Percentiles rank a stretch among this genome's conserved stretches.
Evolutionary conservation across 2,888 invertebrate genomes (phyloP).

Genomic region (Eristalis pertinax): DNA sequence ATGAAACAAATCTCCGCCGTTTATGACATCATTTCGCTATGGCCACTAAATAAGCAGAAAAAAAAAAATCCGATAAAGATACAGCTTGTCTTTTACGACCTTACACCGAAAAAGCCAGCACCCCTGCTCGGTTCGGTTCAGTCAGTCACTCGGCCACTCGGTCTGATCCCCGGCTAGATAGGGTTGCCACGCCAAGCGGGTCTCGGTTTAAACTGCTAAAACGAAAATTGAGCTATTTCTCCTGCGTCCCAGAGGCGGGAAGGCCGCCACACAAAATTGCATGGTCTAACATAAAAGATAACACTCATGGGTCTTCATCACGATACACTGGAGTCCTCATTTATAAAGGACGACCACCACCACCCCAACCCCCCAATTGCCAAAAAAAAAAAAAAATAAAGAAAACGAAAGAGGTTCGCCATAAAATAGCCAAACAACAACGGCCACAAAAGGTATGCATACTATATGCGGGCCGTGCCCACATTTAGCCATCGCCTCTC

Average conservation of each 20-base stretch:
- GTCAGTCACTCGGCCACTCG: not conserved
- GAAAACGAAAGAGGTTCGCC: slow-evolving; percentile 10
- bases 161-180: slow-evolving; percentile 19
- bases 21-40: slow-evolving; percentile 23
- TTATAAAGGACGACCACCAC: slow-evolving; percentile 14
- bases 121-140: not conserved
- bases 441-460: slow-evolving; percentile 50
- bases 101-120: slow-evolving; percentile 5
- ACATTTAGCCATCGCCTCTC: slow-evolving; percentile 26
- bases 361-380: not conserved
- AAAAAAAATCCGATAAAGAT: slow-evolving; percentile 12
- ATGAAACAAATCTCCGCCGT: not conserved
- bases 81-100: slow-evolving; percentile 15
- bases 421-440: slow-evolving; percentile 60
- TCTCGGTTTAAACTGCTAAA: slow-evolving; percentile 2
- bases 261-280: slow-evolving; percentile 13
- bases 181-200: not conserved
- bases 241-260: not conserved
- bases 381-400: not conserved
- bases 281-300: slow-evolving; percentile 56
- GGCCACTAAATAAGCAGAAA: not conserved
- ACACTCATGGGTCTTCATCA: slow-evolving; percentile 64
- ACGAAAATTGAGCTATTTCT: slow-evolving; percentile 51
- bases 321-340: slow-evolving; percentile 53
- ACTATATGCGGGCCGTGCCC: slow-evolving; percentile 51